Percentiles rank a stretch among this genome's conserved stretches.
phyloP scores from a whole-genome alignment of 2,113 vertebrate genomes.

The Castor canadensis region DNA sequence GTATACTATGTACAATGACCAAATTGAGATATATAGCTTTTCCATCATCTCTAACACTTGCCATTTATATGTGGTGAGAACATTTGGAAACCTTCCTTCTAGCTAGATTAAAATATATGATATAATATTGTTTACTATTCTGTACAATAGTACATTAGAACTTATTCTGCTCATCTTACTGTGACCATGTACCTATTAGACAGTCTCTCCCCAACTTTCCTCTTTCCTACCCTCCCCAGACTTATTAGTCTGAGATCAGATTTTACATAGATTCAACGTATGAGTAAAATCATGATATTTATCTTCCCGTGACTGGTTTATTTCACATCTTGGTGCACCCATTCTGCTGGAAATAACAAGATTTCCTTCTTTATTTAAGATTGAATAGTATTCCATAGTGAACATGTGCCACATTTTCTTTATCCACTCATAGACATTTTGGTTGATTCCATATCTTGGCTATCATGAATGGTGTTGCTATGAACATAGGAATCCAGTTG shows the following conservation, averaged over 20 bases:
- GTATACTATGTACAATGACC: rapidly evolving
- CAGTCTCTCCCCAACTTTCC: neutral
- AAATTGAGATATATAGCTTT: neutral
- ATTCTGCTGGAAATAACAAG: neutral
- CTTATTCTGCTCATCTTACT: neutral
- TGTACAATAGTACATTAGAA: neutral
- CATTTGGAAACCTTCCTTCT: too few relatives aligned
- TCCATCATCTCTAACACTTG: too few relatives aligned
- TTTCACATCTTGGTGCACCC: neutral
- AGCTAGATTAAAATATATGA: neutral
- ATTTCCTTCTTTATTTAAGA: too few relatives aligned
- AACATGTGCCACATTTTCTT: too few relatives aligned
- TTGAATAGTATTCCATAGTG: too few relatives aligned
- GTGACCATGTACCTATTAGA: neutral
- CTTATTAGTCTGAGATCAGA: neutral
- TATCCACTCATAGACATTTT: too few relatives aligned
- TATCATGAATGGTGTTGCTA: neutral
- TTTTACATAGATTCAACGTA: neutral
- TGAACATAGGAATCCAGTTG: neutral
- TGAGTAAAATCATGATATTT: too few relatives aligned
- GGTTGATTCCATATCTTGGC: too few relatives aligned
- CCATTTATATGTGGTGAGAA: neutral
- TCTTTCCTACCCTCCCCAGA: neutral
- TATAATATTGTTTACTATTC: neutral
- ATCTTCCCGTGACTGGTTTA: neutral